phyloP scores from a whole-genome alignment of 2,888 invertebrate genomes.

The Nephrotoma guestfalica region DNA sequence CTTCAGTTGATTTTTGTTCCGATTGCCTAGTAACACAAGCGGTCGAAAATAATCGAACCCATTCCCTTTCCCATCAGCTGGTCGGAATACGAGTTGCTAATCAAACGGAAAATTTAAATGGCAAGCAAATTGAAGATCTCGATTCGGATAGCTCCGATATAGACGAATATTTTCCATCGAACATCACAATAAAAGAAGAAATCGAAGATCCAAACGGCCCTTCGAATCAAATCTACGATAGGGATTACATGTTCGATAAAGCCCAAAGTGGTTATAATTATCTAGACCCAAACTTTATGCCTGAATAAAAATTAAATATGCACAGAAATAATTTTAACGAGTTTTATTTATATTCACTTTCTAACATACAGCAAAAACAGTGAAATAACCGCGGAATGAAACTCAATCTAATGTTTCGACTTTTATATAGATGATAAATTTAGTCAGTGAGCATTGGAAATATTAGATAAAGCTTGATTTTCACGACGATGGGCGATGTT shows the following conservation, averaged over 20 bases:
- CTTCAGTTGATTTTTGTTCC: slow-evolving; percentile 45
- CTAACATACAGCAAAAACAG: neutral
- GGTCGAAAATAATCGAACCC: slow-evolving; percentile 4
- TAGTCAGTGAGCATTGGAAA: neutral
- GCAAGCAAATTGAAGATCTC: neutral
- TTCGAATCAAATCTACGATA: slow-evolving; percentile 9
- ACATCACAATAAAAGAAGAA: neutral
- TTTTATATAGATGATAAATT: neutral
- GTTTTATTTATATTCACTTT: neutral
- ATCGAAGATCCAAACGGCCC: neutral
- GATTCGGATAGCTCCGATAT: neutral
- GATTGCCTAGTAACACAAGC: slow-evolving; percentile 45
- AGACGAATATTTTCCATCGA: neutral
- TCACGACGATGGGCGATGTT: neutral
- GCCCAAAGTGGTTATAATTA: slow-evolving; percentile 16
- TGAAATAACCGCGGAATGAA: neutral
- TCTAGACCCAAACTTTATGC: slow-evolving; percentile 18
- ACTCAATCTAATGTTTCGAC: neutral
- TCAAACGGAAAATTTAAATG: neutral
- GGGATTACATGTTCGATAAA: slow-evolving; percentile 14
- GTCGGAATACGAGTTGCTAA: slow-evolving; percentile 9
- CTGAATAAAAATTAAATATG: slow-evolving; percentile 8
- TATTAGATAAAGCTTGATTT: neutral
- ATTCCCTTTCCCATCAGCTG: slow-evolving; percentile 12
- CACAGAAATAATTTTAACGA: neutral